Base-by-base conservation (phyloP, 1,140 invertebrate genomes). In the Tetragonula clypearis region DNA sequence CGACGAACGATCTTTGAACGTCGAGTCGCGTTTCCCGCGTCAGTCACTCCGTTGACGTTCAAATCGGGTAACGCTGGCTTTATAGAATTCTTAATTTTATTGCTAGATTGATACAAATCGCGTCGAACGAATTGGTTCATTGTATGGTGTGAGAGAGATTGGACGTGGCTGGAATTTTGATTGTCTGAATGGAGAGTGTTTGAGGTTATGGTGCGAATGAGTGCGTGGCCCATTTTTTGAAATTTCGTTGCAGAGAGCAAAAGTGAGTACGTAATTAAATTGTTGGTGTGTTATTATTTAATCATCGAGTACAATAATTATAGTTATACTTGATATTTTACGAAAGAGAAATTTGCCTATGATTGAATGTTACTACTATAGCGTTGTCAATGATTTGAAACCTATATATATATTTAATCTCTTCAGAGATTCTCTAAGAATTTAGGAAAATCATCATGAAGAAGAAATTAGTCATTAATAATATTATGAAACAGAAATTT, bases 1-100 rank as follows among this genome's bases (percentile, higher is more conserved):
- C 58, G 56, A 72, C 66, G 26, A 17, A 53, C 58, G 17, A 84
- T 72, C 75, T 84, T 79, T 15, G 19, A 9, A 78, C 41, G 81
- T 77, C 56, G 19, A 58, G 26, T 58, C 65, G 62, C 23, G 30
- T 58, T 53, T 62, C n/a, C 3, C 58, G 23, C 1, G 19, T n/a
- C 11, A 5, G 1, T 14, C 19, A 8, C 1, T 72, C 5, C 2
- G 14, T 11, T 9, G 35, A 23, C 11, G n/a, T 30, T 23, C 5
- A 26, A 72, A 53, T 26, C 2, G 23, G 30, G 30, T 53, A 19
- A n/a, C n/a, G 19, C 15, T 11, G 30, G 26, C 12, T 68, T 11
- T 35, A 41, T 23, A 41, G n/a, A 41, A 41, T 71, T 41, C 21
- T 71, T 71, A 41, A 41, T 41, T 5, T 21, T 0, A n/a, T 30